A percentile compares a stretch with the other conserved stretches of the same genome.
These are phyloP conservation scores for Pristionchus entomophagus DNA, from an alignment of 2,888 invertebrate species.

Conservation along the genomic window DNA sequence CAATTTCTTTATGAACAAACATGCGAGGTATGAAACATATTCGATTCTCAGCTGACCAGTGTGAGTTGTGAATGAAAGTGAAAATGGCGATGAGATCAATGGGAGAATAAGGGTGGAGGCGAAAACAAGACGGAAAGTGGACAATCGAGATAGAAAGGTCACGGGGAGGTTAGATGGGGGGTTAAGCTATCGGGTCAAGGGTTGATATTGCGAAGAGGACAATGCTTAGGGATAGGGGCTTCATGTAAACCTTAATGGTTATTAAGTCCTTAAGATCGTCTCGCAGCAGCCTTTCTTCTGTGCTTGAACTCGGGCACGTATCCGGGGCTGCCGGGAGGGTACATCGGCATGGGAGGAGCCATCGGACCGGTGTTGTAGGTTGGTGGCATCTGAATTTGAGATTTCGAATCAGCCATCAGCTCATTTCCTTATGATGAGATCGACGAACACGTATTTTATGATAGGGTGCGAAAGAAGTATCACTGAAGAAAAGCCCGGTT, in stretches of 20 bases:
- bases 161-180: slow-evolving; percentile 20
- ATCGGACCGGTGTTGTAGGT: not conserved
- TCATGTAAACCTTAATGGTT: too few species aligned
- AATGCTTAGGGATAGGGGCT: too few species aligned
- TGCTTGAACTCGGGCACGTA: slow-evolving; percentile 42
- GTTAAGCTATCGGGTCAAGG: too few species aligned
- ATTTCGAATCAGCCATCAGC: too few species aligned
- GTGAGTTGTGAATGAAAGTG: not conserved
- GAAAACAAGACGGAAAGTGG: not conserved
- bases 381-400: not conserved
- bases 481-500: too few species aligned
- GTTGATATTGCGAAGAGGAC: not conserved
- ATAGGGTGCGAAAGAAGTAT: too few species aligned
- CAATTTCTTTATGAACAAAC: not conserved
- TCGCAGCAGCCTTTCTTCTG: not conserved
- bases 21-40: slow-evolving; percentile 44
- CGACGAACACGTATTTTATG: too few species aligned
- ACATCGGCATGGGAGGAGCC: slow-evolving; percentile 24
- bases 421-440: too few species aligned
- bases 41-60: not conserved
- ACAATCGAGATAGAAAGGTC: slow-evolving; percentile 1
- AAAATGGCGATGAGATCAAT: slow-evolving; percentile 11
- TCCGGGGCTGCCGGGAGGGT: not conserved
- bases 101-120: not conserved
- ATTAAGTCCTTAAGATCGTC: not conserved